Evolutionary conservation across 2,113 vertebrate species (phyloP), one percentile per base, ranked within the genome.

Genomic region (Centropus unirufus): DNA sequence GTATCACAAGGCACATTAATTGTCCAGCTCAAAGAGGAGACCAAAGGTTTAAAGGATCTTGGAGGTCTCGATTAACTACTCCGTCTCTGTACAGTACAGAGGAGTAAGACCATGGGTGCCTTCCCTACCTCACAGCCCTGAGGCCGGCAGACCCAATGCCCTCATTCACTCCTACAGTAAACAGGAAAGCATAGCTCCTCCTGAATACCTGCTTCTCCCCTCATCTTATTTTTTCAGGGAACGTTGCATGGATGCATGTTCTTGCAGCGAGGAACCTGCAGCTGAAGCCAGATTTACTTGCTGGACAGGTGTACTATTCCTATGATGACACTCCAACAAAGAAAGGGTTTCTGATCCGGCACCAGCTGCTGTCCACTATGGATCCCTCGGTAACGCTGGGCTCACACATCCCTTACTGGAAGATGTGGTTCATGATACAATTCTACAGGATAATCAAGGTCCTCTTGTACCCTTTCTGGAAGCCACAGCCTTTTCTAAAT

Each of bases 331-430:
- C 94, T 2, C 94, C 95, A 1, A 42, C 61, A 26, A 79, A 26
- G 5, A 83, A 92, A 34, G 8, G 12, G 12, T 36, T 76, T 59
- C 70, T 92, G 67, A 8, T 95, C 24, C 57, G 68, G 40, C 26
- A 95, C 16, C 76, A 94, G 67, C 74, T 97, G 64, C 22, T 96
- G 20, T 59, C 64, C 54, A 72, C 54, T 2, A 12, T 23, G 30
- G 90, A 97, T 59, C 92, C 93, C 46, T 62, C 61, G 1, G 5
- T 95, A 12, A 73, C 55, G 14, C 57, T 85, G 15, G 96, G 96
- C 75, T 93, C 85, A 4, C 82, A 42, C 63, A 83, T 95, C 74
- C 90, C 96, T 73, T 96, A 73, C 94, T 94, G 97, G 92, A 97
- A 95, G 83, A 66, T 93, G 66, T 96, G 96, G 91, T 7, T 95